phyloP scores from a whole-genome alignment of 2,113 vertebrate species.

The Beaufortia kweichowensis region DNA sequence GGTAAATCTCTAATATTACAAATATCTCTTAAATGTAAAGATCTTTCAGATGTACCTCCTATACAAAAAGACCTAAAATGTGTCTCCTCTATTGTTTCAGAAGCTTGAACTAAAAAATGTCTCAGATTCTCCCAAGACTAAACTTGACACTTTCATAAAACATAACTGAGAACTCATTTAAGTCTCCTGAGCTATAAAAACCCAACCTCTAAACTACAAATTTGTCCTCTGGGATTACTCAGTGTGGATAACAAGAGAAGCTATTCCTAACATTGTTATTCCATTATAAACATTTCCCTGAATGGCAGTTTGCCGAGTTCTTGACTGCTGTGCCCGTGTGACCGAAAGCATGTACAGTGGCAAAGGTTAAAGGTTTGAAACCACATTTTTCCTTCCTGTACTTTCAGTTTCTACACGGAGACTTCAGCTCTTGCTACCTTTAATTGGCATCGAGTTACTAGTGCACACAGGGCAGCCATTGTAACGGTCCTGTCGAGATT shows the following conservation, averaged over 20 bases:
- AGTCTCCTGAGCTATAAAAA: too few relatives aligned
- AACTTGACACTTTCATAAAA: not conserved
- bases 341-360: not conserved
- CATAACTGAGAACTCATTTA: not conserved
- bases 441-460: not conserved
- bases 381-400: not conserved
- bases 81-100: too few relatives aligned
- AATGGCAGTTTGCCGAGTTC: not conserved
- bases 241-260: not conserved
- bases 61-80: too few relatives aligned
- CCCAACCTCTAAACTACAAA: too few relatives aligned
- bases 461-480: conserved; percentile 19
- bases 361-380: conserved; percentile 17
- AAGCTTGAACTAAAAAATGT: not conserved
- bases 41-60: too few relatives aligned
- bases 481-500: not conserved
- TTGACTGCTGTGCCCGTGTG: not conserved
- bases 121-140: not conserved
- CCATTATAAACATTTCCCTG: not conserved
- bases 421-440: not conserved
- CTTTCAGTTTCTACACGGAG: not conserved
- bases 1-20: too few relatives aligned
- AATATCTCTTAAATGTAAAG: too few relatives aligned
- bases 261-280: not conserved
- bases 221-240: not conserved